These are phyloP conservation scores for Micrasema longulum DNA, from an alignment of 1,140 invertebrate species.

Conservation along the genomic window DNA sequence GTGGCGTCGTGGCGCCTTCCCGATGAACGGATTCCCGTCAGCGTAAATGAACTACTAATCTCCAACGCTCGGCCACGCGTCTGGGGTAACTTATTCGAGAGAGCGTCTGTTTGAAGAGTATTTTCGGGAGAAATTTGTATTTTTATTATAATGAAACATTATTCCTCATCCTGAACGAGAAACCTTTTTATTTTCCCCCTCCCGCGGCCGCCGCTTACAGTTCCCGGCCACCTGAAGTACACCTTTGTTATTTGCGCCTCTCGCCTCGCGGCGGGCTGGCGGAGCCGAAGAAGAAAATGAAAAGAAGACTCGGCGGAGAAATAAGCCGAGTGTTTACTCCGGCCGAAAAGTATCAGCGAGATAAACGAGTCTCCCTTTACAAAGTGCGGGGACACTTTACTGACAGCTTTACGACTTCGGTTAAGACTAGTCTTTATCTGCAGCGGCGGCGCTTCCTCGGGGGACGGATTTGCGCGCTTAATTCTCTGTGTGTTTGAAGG, in stretches of 20 bases:
- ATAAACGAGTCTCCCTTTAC: no score
- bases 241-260: slow-evolving; percentile 26
- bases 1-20: no score
- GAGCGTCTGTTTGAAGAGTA: background rate
- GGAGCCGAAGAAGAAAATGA: no score
- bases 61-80: no score
- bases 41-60: background rate
- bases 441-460: slow-evolving; percentile 19
- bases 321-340: no score
- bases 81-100: no score
- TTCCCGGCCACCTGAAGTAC: slow-evolving; percentile 1
- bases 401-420: slow-evolving; percentile 29
- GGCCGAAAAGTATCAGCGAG: no score
- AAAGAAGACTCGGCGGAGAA: no score
- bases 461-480: slow-evolving; percentile 32
- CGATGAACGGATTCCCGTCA: no score
- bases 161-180: slow-evolving; percentile 19
- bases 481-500: slow-evolving; percentile 8
- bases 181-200: no score
- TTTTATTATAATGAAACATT: slow-evolving; percentile 15
- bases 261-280: no score
- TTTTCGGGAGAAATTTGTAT: background rate
- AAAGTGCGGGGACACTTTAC: background rate
- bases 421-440: slow-evolving; percentile 27
- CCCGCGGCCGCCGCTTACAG: background rate